Evolutionary conservation across 2,797 vertebrate genomes (phyloP).

Genomic region (Eleutherodactylus coqui): DNA sequence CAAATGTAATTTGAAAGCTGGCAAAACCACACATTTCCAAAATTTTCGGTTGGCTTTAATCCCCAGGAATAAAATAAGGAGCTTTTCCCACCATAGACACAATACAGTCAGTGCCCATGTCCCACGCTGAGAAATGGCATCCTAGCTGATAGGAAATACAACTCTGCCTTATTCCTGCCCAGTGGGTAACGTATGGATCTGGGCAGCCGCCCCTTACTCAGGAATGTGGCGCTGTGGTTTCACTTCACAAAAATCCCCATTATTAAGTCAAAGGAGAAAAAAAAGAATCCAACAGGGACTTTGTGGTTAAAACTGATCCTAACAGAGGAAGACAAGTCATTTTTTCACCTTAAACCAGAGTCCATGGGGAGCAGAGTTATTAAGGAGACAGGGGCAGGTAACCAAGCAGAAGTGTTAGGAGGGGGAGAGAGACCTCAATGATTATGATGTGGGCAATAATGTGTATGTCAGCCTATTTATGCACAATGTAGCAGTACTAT

Average conservation of each 20-base stretch:
- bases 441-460: not conserved
- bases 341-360: slow-evolving; percentile 53
- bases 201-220: slow-evolving; percentile 17
- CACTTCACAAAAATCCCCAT: slow-evolving; percentile 54
- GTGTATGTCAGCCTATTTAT: not conserved
- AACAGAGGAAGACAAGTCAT: slow-evolving; percentile 49
- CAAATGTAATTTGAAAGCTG: not conserved
- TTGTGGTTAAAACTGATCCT: slow-evolving; percentile 58
- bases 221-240: slow-evolving; percentile 51
- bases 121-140: not conserved
- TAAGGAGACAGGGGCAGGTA: slow-evolving; percentile 29
- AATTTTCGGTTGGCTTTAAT: not conserved
- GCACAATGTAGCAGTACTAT: not conserved
- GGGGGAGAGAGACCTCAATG: not conserved
- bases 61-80: not conserved
- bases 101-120: not conserved
- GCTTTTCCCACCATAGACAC: slow-evolving; percentile 16
- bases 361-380: slow-evolving; percentile 23
- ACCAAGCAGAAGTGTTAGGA: slow-evolving; percentile 32
- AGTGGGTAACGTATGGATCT: slow-evolving; percentile 8
- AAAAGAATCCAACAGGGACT: slow-evolving; percentile 46
- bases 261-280: slow-evolving; percentile 51
- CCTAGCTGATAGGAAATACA: not conserved
- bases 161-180: slow-evolving; percentile 11
- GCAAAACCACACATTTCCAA: not conserved